These are phyloP conservation scores for Meloidogyne chitwoodi DNA, from an alignment of 1,140 invertebrate genomes.

Conservation along the genomic window DNA sequence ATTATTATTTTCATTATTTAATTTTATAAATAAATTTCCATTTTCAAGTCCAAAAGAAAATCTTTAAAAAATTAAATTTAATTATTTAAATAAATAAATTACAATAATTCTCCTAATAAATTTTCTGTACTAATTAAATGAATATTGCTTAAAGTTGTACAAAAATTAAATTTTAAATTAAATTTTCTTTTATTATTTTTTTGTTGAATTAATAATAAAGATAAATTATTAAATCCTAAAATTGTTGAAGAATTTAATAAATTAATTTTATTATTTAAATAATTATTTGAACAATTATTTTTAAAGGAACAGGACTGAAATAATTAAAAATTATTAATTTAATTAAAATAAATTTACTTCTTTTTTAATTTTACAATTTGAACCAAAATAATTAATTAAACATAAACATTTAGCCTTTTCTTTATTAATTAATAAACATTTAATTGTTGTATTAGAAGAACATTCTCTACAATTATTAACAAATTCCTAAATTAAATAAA, in stretches of 20 bases:
- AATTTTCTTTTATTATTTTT: not conserved
- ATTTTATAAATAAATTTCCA: not conserved
- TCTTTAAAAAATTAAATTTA: not conserved
- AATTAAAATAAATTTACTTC: no score
- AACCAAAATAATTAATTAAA: not conserved
- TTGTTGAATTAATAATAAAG: slow-evolving; percentile 15
- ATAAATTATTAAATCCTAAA: not conserved
- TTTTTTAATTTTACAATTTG: not conserved
- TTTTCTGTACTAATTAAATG: slow-evolving; percentile 42
- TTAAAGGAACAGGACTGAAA: not conserved
- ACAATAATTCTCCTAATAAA: slow-evolving; percentile 34
- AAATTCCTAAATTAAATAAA: not conserved
- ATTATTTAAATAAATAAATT: slow-evolving; percentile 2
- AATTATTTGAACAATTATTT: not conserved
- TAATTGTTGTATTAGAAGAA: not conserved
- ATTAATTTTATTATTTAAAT: no score
- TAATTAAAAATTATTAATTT: no score
- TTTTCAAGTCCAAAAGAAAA: not conserved
- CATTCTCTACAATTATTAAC: not conserved
- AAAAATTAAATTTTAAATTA: slow-evolving; percentile 16
- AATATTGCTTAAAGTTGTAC: slow-evolving; percentile 35
- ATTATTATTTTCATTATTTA: not conserved
- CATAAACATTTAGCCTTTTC: not conserved
- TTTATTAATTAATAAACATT: not conserved
- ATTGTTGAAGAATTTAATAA: not conserved